Conservation (phyloP, 1,140 invertebrate genomes). For the Cydia strobilella region DNA sequence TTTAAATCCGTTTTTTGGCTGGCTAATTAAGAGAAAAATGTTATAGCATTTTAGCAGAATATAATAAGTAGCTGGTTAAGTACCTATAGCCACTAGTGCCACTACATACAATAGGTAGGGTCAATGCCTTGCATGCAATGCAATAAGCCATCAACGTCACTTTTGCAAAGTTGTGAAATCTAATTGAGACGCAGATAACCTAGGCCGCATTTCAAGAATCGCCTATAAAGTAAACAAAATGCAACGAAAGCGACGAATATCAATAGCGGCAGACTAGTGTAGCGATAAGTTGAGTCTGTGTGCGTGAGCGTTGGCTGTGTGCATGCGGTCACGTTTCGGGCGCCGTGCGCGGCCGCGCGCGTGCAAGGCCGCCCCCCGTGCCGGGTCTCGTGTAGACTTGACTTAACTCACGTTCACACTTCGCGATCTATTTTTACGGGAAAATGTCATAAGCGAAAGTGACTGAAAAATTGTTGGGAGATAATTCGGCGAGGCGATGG, state of each 20-base stretch:
- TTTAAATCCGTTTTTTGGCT: not conserved
- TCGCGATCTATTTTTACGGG: constrained; percentile 27
- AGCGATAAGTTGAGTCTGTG: constrained; percentile 4
- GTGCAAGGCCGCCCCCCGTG: constrained; percentile 47
- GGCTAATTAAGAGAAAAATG: no score
- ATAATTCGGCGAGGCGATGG: no score
- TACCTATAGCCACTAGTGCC: no score
- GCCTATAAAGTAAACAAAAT: constrained; percentile 6
- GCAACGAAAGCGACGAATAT: no score
- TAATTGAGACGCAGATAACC: not conserved
- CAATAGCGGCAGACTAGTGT: not conserved
- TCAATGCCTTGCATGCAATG: not conserved
- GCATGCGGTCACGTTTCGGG: constrained; percentile 69
- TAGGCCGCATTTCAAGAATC: not conserved
- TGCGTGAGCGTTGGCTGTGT: constrained; percentile 43
- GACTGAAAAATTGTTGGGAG: constrained; percentile 3
- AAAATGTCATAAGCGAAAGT: constrained; percentile 17
- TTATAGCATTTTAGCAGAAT: no score
- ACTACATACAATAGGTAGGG: no score
- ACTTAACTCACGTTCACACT: constrained; percentile 11
- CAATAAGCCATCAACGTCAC: not conserved
- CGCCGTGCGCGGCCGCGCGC: constrained; percentile 62
- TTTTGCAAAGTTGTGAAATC: constrained; percentile 1
- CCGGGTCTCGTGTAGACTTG: constrained; percentile 20
- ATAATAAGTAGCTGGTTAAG: no score